Evolutionary conservation across 2,888 invertebrate genomes (phyloP).

Genomic region (Cryptophagus acutangulus): DNA sequence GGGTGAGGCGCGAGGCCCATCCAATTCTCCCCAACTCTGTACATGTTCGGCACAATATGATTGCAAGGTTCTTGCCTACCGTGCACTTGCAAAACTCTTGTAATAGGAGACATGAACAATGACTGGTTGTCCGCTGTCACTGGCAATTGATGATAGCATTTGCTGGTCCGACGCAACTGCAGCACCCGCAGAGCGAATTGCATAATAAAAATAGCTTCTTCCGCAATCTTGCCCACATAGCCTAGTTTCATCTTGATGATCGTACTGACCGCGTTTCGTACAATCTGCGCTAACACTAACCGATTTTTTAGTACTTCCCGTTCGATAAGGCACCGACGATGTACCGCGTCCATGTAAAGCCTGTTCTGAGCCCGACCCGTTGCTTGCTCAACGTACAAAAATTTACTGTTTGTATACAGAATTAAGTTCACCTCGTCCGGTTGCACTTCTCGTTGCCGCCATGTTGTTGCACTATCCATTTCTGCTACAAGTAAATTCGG

Average conservation of each 20-base stretch:
- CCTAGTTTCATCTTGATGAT: constrained; percentile 28
- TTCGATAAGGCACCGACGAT: constrained; percentile 27
- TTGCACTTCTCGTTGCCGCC: background rate
- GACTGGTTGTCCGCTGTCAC: constrained; percentile 23
- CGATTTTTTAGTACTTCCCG: constrained; percentile 29
- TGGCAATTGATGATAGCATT: constrained; percentile 29
- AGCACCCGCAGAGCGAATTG: constrained; percentile 27
- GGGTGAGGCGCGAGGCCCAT: constrained; percentile 16
- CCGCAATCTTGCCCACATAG: no score
- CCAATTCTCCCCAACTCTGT: constrained; percentile 20
- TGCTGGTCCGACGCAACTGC: constrained; percentile 15
- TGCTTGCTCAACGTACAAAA: no score
- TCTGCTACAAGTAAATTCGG: background rate
- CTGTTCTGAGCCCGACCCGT: constrained; percentile 31
- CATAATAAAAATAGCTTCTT: constrained; percentile 31
- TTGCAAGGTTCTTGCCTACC: constrained; percentile 21
- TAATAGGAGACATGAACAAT: constrained; percentile 24
- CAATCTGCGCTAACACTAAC: constrained; percentile 22
- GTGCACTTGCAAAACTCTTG: constrained; percentile 18
- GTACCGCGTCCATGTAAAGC: constrained; percentile 27
- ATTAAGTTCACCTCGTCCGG: constrained; percentile 12
- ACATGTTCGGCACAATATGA: constrained; percentile 19
- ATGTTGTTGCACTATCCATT: background rate
- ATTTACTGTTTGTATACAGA: no score
- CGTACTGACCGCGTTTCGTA: constrained; percentile 28